Evolutionary conservation across 2,797 vertebrate species (phyloP).

Genomic region (Thaleichthys pacificus): DNA sequence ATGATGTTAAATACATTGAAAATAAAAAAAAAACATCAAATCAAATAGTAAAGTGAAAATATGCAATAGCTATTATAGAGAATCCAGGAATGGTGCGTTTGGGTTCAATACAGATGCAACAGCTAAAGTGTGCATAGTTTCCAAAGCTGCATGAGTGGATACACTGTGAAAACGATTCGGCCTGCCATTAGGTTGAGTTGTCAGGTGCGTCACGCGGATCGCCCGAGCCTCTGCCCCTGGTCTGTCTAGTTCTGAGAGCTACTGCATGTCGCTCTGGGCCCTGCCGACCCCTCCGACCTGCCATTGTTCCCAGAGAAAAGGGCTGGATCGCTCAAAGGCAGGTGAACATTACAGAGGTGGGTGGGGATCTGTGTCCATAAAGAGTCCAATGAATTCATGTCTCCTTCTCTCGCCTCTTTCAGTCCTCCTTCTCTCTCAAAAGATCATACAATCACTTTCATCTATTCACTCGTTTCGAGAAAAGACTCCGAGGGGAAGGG

Average conservation of each 20-base stretch:
- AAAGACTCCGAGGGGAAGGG: too few relatives aligned
- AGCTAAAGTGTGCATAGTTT: too few relatives aligned
- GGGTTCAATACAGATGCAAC: too few relatives aligned
- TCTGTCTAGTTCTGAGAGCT: constrained; percentile 66
- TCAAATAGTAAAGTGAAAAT: neutral
- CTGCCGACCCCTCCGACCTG: constrained; percentile 63
- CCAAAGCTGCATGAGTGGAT: too few relatives aligned
- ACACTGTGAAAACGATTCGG: too few relatives aligned
- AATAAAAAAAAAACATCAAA: neutral
- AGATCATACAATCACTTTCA: too few relatives aligned
- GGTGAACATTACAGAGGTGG: constrained; percentile 40
- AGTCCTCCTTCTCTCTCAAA: neutral
- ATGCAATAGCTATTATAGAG: neutral
- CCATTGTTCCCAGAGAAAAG: constrained; percentile 47
- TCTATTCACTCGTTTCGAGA: neutral
- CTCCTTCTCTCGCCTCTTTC: neutral
- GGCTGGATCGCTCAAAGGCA: constrained; percentile 55
- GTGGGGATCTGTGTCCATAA: neutral
- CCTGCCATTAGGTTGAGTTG: constrained; percentile 30
- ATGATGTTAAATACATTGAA: constrained; percentile 42
- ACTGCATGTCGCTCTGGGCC: constrained; percentile 58
- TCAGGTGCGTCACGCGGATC: constrained; percentile 56
- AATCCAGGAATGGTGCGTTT: neutral
- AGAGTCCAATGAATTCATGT: neutral
- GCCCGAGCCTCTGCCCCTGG: constrained; percentile 53